Evolutionary conservation across 2,113 vertebrate genomes (phyloP), one percentile per base, ranked within the genome.

Genomic region (Apodemus speciosus): DNA sequence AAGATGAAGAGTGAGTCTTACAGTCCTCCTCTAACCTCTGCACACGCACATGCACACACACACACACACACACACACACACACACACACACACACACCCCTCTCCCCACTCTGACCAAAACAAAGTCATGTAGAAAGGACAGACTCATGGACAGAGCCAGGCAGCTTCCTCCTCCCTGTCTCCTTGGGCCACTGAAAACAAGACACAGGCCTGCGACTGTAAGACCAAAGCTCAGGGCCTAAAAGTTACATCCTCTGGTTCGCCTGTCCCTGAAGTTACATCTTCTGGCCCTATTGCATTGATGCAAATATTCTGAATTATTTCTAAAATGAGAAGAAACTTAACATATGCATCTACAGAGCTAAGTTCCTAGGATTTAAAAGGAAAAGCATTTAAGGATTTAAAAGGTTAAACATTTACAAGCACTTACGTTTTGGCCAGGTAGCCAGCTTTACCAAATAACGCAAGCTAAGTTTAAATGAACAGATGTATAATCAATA

Each of bases 291-390:
- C 23, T 60, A 72, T 53, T 15, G 0, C 56, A 85, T 40, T 91
- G 66, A 92, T 23, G 9, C 25, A 95, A 84, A 51, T 27, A 66
- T 83, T 49, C 18, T 53, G 84, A 89, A 91, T 23, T 80, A 80
- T 85, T 92, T 92, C 51, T 79, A 60, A 72, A 93, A 89, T 83
- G 53, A 95, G 38, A 85, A 38, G 27, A 25, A 3, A 66, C 20
- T 14, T 72, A 51, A 89, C 84, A 88, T 40, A 75, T 32, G 30
- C 49, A 93, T 11, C 38, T 27, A 71, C 3, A 69, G 64, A 83
- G 27, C 14, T 20, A 43, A 60, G 53, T 2, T 16, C 32, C 38
- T 15, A n/a, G 51, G 30, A 49, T 18, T 13, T 72, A 49, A 69
- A 71, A 62, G 32, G 51, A 60, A 32, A 80, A n/a, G n/a, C n/a